These are phyloP conservation scores for Conus canariensis DNA, from an alignment of 2,888 invertebrate species.

Conservation along the genomic window DNA sequence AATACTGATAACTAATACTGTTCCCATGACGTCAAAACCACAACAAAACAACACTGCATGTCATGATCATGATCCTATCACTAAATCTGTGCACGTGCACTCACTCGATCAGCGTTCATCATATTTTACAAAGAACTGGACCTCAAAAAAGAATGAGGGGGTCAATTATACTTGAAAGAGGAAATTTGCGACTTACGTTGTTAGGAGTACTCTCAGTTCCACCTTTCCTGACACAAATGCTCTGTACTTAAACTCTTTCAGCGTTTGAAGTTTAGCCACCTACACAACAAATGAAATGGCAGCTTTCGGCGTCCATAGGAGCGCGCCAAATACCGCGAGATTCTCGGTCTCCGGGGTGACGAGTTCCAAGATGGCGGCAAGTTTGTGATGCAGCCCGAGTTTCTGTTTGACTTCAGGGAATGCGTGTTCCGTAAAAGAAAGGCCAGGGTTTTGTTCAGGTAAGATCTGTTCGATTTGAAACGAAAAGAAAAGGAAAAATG, in stretches of 20 bases:
- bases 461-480: no score
- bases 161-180: no score
- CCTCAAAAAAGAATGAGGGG: no score
- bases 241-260: background rate
- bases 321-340: slow-evolving; percentile 40
- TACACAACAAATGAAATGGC: background rate
- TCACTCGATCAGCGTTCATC: background rate
- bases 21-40: background rate
- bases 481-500: no score
- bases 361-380: slow-evolving; percentile 29
- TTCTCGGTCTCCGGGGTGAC: slow-evolving; percentile 29
- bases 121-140: no score
- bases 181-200: no score
- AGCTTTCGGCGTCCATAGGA: slow-evolving; percentile 39
- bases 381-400: background rate
- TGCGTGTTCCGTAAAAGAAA: no score
- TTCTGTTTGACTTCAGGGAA: no score
- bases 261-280: background rate
- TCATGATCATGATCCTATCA: background rate
- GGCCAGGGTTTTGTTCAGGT: no score
- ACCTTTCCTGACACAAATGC: no score
- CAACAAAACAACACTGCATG: background rate
- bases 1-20: background rate
- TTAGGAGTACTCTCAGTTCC: no score
- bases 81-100: background rate